Base-by-base conservation (phyloP, 2,888 invertebrate species). In the Gnatocerus cornutus region DNA sequence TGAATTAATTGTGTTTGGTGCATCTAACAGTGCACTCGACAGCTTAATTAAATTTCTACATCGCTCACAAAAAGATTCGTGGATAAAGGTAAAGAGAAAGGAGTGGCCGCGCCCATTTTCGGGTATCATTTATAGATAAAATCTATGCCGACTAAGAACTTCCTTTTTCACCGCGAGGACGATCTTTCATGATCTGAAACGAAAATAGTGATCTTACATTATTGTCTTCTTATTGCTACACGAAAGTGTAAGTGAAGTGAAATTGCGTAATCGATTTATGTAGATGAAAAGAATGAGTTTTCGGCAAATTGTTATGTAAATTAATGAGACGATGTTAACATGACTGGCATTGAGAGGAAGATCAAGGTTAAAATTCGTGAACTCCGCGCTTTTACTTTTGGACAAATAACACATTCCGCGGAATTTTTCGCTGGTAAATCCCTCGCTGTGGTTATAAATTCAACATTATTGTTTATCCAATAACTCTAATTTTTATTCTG, bases 41-140 rank as follows among this genome's bases (percentile, higher is more conserved):
- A 56, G 21, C n/a, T 39, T 56, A 39, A 56, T 56, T 56, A 56
- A 39, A 41, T 16, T 41, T 41, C 56, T 16, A 9, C 48, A 29
- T 50, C 29, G n/a, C 37, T 27, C 10, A 27, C 10, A 21, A 33
- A 27, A 56, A 56, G 56, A 56, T 56, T 33, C 13, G 12, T 30
- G 13, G 53, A 53, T 53, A 33, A 14, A 46, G 12, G 6, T 41
- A 10, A 41, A n/a, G 39, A 10, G 43, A 56, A 43, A 56, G 56
- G 56, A 41, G 39, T 41, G 30, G 9, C 30, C 37, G 33, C 37
- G 37, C 33, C 33, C 37, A 37, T 27, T 48, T 21, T 16, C 7
- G 21, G 14, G 50, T 10, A 50, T 53, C n/a, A 53, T 37, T 13
- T n/a, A 10, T 27, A 14, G 37, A 53, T 53, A 37, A 37, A 37